These are phyloP conservation scores for Thalassoma bifasciatum DNA, from an alignment of 2,113 vertebrate genomes.

Conservation along the genomic window DNA sequence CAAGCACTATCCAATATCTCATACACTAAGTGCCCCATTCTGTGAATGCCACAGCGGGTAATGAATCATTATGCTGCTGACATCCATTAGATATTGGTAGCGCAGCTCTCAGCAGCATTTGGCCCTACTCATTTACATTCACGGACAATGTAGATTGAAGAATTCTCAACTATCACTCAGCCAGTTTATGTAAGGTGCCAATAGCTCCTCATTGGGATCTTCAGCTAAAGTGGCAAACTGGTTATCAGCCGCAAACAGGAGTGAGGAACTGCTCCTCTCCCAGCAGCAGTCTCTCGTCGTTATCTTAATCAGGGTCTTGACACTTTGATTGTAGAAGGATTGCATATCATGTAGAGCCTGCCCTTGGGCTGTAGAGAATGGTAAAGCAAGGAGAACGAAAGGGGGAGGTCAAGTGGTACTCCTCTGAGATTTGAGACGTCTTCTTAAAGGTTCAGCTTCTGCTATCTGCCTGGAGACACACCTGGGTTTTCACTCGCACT, in stretches of 20 bases:
- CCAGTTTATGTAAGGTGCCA: conserved; percentile 39
- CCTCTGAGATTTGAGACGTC: neutral
- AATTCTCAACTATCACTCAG: conserved; percentile 48
- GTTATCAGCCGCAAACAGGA: conserved; percentile 9
- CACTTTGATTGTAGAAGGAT: conserved; percentile 41
- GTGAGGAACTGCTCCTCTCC: conserved; percentile 4
- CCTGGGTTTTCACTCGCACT: conserved; percentile 51
- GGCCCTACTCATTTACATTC: conserved; percentile 47
- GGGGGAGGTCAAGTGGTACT: neutral
- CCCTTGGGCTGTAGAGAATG: conserved; percentile 29
- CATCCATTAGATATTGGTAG: conserved; percentile 14
- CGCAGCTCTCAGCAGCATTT: conserved; percentile 24
- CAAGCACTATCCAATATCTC: conserved; percentile 16
- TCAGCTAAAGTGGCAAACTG: conserved; percentile 11
- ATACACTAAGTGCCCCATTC: conserved; percentile 29
- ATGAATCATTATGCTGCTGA: conserved; percentile 49
- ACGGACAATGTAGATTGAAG: conserved; percentile 22
- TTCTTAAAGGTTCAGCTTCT: conserved; percentile 13
- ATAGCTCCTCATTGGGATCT: conserved; percentile 25
- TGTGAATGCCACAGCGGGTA: conserved; percentile 15
- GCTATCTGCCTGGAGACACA: conserved; percentile 31
- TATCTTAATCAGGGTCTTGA: conserved; percentile 40
- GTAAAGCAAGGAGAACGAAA: conserved; percentile 18
- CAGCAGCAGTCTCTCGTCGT: conserved; percentile 1
- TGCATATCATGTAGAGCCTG: conserved; percentile 24